Conservation (phyloP, 2,113 vertebrate genomes). For the Sclerurus mexicanus region DNA sequence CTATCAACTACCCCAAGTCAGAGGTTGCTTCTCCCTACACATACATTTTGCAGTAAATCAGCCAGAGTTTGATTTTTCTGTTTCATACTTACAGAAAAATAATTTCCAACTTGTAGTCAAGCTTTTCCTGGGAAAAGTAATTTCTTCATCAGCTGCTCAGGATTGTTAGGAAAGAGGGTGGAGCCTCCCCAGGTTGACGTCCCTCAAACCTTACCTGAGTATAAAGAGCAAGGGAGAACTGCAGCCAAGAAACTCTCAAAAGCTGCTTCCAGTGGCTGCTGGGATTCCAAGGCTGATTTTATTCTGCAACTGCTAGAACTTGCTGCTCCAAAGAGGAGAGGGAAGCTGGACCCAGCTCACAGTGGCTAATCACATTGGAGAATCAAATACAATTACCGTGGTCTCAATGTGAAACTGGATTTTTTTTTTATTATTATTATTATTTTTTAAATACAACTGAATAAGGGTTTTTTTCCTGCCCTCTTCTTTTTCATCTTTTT, state of each 20-base stretch:
- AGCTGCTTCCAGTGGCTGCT: not conserved
- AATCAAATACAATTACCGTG: not conserved
- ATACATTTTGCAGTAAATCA: not conserved
- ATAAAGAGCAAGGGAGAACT: not conserved
- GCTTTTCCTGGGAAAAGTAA: constrained; percentile 12
- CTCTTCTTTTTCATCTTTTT: not conserved
- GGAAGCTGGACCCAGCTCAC: not conserved
- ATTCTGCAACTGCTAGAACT: not conserved
- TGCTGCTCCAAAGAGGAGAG: not conserved
- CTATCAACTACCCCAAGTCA: not conserved
- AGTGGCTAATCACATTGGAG: not conserved
- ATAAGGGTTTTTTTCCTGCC: not conserved
- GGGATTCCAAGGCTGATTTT: not conserved
- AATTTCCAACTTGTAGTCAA: not conserved
- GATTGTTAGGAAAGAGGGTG: constrained; percentile 43
- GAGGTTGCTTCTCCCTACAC: not conserved
- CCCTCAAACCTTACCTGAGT: not conserved
- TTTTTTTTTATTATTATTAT: not conserved
- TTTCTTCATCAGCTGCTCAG: constrained; percentile 24
- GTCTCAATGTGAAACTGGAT: not conserved
- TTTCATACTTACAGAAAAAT: rapidly evolving
- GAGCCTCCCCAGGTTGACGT: constrained; percentile 29
- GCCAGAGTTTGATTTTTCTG: not conserved
- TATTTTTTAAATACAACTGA: not conserved
- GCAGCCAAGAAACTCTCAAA: constrained; percentile 24